These are phyloP conservation scores for Acanthosepion lycidas DNA, from an alignment of 2,888 invertebrate genomes.

Conservation along the genomic window DNA sequence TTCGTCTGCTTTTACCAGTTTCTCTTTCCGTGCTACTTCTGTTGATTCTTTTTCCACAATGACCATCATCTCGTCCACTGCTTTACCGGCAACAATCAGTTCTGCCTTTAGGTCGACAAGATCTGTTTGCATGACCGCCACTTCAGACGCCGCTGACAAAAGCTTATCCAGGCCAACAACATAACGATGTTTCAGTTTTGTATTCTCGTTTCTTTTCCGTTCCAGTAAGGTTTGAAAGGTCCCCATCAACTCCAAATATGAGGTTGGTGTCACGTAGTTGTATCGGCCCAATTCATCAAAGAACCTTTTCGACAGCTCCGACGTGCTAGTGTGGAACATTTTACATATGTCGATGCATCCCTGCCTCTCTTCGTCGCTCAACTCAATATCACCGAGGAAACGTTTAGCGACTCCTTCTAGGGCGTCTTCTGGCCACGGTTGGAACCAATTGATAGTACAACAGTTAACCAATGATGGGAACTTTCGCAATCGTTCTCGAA, in stretches of 20 bases:
- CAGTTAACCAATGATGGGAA: conserved; percentile 93
- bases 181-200: conserved; percentile 64
- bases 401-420: conserved; percentile 88
- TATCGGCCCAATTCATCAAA: conserved; percentile 80
- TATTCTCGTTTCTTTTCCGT: conserved; percentile 81
- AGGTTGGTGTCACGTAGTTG: conserved; percentile 92
- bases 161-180: conserved; percentile 86
- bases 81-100: conserved; percentile 87
- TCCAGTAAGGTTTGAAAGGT: conserved; percentile 86
- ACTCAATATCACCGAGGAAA: conserved; percentile 84
- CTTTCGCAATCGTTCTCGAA: conserved; percentile 82
- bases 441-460: conserved; percentile 94
- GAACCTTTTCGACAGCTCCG: conserved; percentile 79
- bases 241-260: conserved; percentile 90
- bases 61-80: conserved; percentile 93
- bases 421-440: conserved; percentile 94
- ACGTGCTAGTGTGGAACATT: conserved; percentile 86
- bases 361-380: conserved; percentile 81
- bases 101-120: conserved; percentile 88
- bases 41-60: conserved; percentile 92
- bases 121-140: conserved; percentile 91
- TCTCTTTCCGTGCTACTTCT: conserved; percentile 67
- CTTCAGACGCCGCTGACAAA: conserved; percentile 91
- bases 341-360: conserved; percentile 91
- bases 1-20: conserved; percentile 91